Conservation (phyloP, 2,113 vertebrate genomes). For the Psephotus haematonotus region DNA sequence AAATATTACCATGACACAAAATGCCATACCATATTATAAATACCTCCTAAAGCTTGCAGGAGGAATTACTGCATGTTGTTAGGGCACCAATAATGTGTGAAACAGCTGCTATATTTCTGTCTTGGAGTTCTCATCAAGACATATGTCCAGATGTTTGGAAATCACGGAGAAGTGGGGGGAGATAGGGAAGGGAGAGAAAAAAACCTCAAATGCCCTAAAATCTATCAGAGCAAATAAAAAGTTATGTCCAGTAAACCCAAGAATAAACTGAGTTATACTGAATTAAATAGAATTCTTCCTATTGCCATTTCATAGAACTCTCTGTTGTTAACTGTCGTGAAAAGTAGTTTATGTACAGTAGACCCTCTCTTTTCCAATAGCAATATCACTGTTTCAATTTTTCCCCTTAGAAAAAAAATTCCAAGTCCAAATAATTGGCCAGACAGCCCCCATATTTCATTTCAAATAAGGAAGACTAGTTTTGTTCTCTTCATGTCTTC, state of each 20-base stretch:
- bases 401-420: not conserved
- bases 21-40: not conserved
- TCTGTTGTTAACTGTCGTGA: not conserved
- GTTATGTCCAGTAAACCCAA: not conserved
- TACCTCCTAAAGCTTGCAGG: not conserved
- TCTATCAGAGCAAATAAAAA: not conserved
- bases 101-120: not conserved
- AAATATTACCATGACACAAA: not conserved
- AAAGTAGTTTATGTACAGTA: not conserved
- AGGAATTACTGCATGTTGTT: not conserved
- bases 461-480: not conserved
- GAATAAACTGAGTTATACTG: not conserved
- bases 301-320: not conserved
- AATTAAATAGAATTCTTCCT: not conserved
- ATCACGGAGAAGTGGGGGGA: not conserved
- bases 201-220: not conserved
- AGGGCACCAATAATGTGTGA: not conserved
- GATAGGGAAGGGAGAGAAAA: not conserved
- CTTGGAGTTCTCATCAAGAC: not conserved
- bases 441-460: not conserved
- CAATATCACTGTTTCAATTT: not conserved
- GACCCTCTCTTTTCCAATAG: not conserved
- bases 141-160: not conserved
- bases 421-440: not conserved
- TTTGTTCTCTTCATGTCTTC: not conserved